Base-by-base conservation (phyloP, 2,888 invertebrate genomes). In the Rotaria macrura region DNA sequence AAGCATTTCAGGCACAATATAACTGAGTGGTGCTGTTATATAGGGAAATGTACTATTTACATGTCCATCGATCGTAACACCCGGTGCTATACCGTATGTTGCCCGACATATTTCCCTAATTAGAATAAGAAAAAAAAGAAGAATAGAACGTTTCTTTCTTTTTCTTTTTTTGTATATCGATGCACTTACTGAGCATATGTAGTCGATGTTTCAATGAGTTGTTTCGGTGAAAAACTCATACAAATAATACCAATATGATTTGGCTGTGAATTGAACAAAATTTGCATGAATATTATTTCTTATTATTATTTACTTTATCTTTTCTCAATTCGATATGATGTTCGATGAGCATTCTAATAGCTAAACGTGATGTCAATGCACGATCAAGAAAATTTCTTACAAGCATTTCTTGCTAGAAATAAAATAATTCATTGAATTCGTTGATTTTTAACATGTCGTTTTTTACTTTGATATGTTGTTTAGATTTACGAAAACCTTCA, bases 231-330 rank as follows among this genome's bases (percentile, higher is more conserved):
- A 90, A 92, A 92, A 83, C 90, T 89, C 38, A 92, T 90, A 88
- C 92, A 91, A 87, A 92, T 92, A 85, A 92, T 92, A 57, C 92
- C 92, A 57, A 92, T 91, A 89, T 92, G 91, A 89, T 91, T 91
- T 49, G 92, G 90, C 92, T 92, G 89, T 86, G 87, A 49, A 49
- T 49, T 17, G 14, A 49, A 88, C 88, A 87, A 87, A 87, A 49
- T 84, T 34, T 25, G 40, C 25, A 23, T 43, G 17, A 17, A 25
- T n/a, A 52, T 23, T 29, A 9, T 20, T 1, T 2, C 10, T 47
- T n/a, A 29, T 25, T 43, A 9, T 12, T 38, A 43, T 49, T 49
- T 55, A 91, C 92, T 90, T 91, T 91, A 87, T 92, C 91, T 84
- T 92, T 91, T 84, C 91, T 90, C 17, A 92, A 89, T 25, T 91